phyloP scores from a whole-genome alignment of 2,113 vertebrate genomes.

The Scatophagus argus region DNA sequence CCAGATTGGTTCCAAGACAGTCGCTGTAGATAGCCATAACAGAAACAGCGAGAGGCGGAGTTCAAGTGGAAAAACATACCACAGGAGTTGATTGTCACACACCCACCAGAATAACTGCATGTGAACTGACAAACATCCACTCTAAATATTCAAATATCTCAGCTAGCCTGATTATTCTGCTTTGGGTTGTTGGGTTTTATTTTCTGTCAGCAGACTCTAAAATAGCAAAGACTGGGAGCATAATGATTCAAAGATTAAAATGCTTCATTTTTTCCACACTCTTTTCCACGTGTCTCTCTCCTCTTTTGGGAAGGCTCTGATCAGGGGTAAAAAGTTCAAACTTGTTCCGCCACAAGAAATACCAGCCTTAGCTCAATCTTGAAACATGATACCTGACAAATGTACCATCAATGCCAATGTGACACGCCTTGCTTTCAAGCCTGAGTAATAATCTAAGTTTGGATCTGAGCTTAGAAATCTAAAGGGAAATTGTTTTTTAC shows the following conservation, averaged over 20 bases:
- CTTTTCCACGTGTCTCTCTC: neutral
- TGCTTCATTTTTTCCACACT: neutral
- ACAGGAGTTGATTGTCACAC: neutral
- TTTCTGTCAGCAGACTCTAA: neutral
- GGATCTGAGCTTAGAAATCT: neutral
- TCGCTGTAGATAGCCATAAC: conserved; percentile 14
- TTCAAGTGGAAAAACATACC: conserved; percentile 21
- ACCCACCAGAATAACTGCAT: neutral
- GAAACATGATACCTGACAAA: neutral
- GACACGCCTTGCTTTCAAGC: neutral
- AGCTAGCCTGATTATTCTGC: neutral
- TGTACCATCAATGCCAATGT: neutral
- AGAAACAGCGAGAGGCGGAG: conserved; percentile 4
- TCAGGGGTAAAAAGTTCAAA: neutral
- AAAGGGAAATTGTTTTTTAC: neutral
- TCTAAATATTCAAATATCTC: neutral
- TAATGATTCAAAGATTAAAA: neutral
- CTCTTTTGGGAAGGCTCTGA: neutral
- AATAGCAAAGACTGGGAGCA: neutral
- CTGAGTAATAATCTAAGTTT: neutral
- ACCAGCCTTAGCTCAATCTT: neutral
- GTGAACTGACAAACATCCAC: neutral
- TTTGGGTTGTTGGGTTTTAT: neutral
- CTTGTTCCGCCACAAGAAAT: neutral
- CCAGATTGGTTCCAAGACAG: conserved; percentile 35